A percentile compares a stretch with the other conserved stretches of the same genome.
phyloP scores from a whole-genome alignment of 2,113 vertebrate species.

The Probosciger aterrimus region DNA sequence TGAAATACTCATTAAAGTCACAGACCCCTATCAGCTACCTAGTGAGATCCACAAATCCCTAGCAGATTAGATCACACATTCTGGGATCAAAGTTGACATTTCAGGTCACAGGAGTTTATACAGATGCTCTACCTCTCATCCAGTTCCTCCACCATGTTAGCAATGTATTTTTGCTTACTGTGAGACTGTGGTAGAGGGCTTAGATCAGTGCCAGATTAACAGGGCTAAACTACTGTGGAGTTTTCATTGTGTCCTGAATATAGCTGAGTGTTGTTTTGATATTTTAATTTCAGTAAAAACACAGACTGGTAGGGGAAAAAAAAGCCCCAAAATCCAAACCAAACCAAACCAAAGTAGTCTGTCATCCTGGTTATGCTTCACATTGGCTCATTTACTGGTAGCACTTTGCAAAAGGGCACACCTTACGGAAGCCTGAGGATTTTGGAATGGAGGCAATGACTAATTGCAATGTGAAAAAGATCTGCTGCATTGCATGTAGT shows the following conservation, averaged over 20 bases:
- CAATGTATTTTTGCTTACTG: not conserved
- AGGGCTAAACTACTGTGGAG: not conserved
- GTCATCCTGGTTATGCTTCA: not conserved
- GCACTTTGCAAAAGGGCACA: not conserved
- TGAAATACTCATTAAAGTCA: not conserved
- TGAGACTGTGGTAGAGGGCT: not conserved
- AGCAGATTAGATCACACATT: not conserved
- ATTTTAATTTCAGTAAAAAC: conserved; percentile 4
- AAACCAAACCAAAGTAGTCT: not conserved
- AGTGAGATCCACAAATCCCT: not conserved
- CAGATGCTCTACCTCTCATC: not conserved
- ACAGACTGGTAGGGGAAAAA: not conserved
- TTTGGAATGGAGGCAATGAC: not conserved
- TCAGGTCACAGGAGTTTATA: not conserved
- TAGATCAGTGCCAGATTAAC: not conserved
- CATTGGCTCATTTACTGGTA: not conserved
- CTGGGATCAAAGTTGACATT: not conserved
- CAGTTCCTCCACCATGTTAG: not conserved
- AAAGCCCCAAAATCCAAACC: not conserved
- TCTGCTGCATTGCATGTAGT: not conserved
- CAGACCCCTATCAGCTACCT: not conserved
- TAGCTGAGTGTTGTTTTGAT: not conserved
- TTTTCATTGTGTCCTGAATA: not conserved
- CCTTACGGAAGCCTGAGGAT: not conserved
- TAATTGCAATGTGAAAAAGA: not conserved